Evolutionary conservation across 2,888 invertebrate species (phyloP), one percentile per base, ranked within the genome.

Genomic region (Nymphalis polychloros): DNA sequence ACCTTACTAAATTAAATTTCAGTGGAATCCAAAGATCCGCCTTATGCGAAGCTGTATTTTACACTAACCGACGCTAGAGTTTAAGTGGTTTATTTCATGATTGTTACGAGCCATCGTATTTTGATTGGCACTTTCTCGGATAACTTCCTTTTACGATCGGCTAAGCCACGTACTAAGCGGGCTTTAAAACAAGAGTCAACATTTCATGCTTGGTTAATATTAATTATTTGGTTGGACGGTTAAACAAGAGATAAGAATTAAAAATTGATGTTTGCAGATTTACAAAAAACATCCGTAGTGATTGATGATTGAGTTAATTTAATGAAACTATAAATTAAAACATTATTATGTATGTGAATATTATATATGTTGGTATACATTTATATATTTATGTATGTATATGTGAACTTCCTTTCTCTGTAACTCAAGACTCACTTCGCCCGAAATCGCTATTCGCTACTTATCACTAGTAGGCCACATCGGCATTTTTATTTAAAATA

Each of bases 1-100:
- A 83, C 79, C 77, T 77, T 75, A 75, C 82, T 83, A 84, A 86
- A 86, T 85, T 85, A 82, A 86, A 84, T 83, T 85, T 83, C 79
- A 84, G 73, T 75, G 73, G 77, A 79, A 83, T 77, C 75, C 76
- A 75, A 71, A 72, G 76, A 78, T 77, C 71, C 72, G 74, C 75
- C 77, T 74, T 80, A 78, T 78, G 79, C 76, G 73, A 78, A 77
- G 72, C 78, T 75, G 77, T 81, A 80, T 80, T 81, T 83, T 79
- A 79, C 77, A 77, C 74, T 76, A 75, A 72, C 70, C 72, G 72
- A 74, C 79, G 78, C 84, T 84, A 81, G 41, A 84, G 83, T 83
- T 82, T 76, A 79, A 84, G 78, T 80, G 79, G 80, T 81, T 82
- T 83, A 84, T 82, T 77, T 76, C 69, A 74, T 68, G 67, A 67